These are phyloP conservation scores for Glareola pratincola DNA, from an alignment of 2,113 vertebrate genomes.

Conservation along the genomic window DNA sequence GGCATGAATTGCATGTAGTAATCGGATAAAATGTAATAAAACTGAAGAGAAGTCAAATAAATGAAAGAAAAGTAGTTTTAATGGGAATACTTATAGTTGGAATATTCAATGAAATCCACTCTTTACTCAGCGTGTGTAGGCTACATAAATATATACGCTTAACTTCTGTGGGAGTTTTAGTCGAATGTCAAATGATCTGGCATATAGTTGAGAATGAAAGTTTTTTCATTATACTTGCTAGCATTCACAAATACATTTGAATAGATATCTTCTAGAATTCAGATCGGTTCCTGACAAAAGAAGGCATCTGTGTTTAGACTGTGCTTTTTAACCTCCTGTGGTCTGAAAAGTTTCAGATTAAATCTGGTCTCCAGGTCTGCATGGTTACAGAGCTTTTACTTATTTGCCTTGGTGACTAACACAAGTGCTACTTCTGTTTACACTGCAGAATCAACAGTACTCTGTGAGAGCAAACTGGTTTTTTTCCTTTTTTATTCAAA, in stretches of 20 bases:
- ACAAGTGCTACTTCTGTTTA: neutral
- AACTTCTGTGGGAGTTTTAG: neutral
- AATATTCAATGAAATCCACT: neutral
- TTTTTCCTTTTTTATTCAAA: neutral
- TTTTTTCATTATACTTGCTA: neutral
- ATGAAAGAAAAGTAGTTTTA: neutral
- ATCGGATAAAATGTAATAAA: neutral
- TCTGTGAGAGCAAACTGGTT: neutral
- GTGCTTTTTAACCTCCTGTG: neutral
- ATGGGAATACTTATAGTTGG: neutral
- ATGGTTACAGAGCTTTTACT: neutral
- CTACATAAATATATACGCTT: neutral
- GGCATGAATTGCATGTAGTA: neutral
- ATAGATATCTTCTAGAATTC: neutral
- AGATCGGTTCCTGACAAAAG: neutral
- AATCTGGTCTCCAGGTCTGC: neutral
- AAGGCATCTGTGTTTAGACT: neutral
- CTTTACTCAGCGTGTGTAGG: too few relatives aligned
- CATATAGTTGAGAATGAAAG: neutral
- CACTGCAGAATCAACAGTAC: neutral
- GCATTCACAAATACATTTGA: neutral
- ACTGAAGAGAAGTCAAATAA: neutral
- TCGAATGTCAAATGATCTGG: neutral
- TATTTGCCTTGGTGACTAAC: neutral
- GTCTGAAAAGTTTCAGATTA: neutral